Base-by-base conservation (phyloP, 2,888 invertebrate species). In the Acanthococcus lagerstroemiae region DNA sequence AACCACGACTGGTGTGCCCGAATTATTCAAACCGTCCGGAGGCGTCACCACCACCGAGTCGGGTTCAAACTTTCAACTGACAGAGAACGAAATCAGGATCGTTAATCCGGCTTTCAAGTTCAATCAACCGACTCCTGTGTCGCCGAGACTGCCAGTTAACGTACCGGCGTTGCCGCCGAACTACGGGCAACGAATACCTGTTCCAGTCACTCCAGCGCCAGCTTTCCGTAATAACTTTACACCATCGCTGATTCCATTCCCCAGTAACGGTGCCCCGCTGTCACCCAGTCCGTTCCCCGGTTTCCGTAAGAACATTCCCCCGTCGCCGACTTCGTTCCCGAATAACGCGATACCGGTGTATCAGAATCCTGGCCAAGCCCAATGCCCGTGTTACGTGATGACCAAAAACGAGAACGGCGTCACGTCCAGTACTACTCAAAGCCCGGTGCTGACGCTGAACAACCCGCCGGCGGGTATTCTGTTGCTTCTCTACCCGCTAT, bases 371-470 rank as follows among this genome's bases (percentile, higher is more conserved):
- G 50, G 56, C 22, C 7, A 24, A 3, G 50, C 66, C 22, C 7
- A 24, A 3, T 66, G 66, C 15, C 66, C 66, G 6, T 66, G 66
- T 24, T 66, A 66, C 19, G 55, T 65, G 12, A 26, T 66, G 37
- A 48, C 46, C 3, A 66, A 66, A 19, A 57, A 50, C 30, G 12
- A 44, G 24, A 50, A 50, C 22, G 66, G 56, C 15, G 4, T 25
- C 3, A 56, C 57, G 1, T 56, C 66, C 15, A 57, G 46, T 3
- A 56, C 30, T 12, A 56, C 56, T 46, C 50, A 50, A 48, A 50
- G 55, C 22, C 56, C 56, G 1, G 27, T 56, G 17, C 48, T 50
- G 15, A 24, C 56, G 3, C 19, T 55, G 2, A 27, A 24, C n/a
- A 56, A 27, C n/a, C 57, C 57, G 21, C 37, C 56, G 0, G 26